Evolutionary conservation across 1,140 invertebrate species (phyloP), one percentile per base, ranked within the genome.

Genomic region (Drosophila tani): DNA sequence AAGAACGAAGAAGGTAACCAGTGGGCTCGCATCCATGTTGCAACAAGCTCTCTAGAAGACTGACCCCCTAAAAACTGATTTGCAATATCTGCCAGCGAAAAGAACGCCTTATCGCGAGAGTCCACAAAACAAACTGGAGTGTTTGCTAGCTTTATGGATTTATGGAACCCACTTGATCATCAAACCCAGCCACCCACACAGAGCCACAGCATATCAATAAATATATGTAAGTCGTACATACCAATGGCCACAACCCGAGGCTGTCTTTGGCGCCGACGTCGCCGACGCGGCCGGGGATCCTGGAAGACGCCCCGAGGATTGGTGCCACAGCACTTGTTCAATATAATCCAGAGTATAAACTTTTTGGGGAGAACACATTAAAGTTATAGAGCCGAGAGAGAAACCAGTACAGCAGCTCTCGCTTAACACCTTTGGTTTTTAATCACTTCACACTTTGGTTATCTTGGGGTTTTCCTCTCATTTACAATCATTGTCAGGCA

Each of bases 331-430:
- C 78, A 80, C 46, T 80, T 80, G 45, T 56, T 79, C 24, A 86
- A 15, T 17, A 81, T 17, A 7, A 69, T 46, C 79, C 81, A 86
- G 3, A 86, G 75, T 9, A 76, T 21, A n/a, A 75, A 81, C 82
- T 86, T 79, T 12, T 11, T 14, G 17, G 17, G n/a, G 27, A 50
- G 43, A 9, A 41, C n/a, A 47, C 5, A 24, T n/a, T n/a, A 11
- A 19, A 53, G 27, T 32, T 12, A 29, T 14, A 6, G 14, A 35
- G 14, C 8, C 32, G 56, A 2, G 4, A 1, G 3, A 3, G 8
- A 9, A 55, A 21, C 24, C 11, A 19, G 8, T 17, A 19, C 12
- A 15, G 8, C 8, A 29, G 27, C n/a, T 40, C 47, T 70, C 40
- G 67, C 47, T 35, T 63, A 66, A 63, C 15, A 19, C 17, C 62